phyloP scores from a whole-genome alignment of 1,140 invertebrate species.

The Drosophila tsacasi region DNA sequence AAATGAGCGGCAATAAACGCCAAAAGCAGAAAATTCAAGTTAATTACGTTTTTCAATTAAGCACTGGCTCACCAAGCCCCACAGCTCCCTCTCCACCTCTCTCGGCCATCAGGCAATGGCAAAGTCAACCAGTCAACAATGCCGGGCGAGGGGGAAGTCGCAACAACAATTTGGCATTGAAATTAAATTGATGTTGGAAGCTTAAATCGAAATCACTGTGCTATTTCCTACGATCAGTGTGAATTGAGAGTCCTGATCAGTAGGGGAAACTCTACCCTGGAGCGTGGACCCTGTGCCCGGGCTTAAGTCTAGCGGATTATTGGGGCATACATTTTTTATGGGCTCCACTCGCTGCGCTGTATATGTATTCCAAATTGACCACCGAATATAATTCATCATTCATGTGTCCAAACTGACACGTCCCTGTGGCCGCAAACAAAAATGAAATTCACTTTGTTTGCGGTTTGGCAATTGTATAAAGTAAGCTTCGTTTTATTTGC shows the following conservation, averaged over 20 bases:
- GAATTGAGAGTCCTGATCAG: neutral
- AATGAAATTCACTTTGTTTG: conserved; percentile 81
- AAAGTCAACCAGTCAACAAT: conserved; percentile 42
- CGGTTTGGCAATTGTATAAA: conserved; percentile 59
- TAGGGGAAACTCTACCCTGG: neutral
- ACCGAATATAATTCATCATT: conserved; percentile 79
- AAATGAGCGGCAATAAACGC: conserved; percentile 81
- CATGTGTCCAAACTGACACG: conserved; percentile 80
- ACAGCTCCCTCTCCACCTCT: neutral
- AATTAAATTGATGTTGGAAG: conserved; percentile 61
- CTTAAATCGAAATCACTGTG: conserved; percentile 50
- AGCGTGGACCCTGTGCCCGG: neutral
- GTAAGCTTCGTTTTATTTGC: conserved; percentile 59
- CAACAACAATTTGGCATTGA: conserved; percentile 65
- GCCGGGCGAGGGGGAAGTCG: conserved; percentile 6
- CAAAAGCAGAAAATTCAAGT: conserved; percentile 83
- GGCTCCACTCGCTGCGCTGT: neutral
- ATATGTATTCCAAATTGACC: conserved; percentile 51
- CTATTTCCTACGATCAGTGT: conserved; percentile 23
- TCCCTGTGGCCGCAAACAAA: conserved; percentile 77
- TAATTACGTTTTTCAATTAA: conserved; percentile 84
- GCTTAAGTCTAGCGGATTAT: conserved; percentile 18
- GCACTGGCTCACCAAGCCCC: conserved; percentile 51
- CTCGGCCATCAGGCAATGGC: conserved; percentile 5
- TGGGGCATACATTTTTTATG: conserved; percentile 23